These are phyloP conservation scores for Lithophane semibrunnea DNA, from an alignment of 2,888 invertebrate species.

Conservation along the genomic window DNA sequence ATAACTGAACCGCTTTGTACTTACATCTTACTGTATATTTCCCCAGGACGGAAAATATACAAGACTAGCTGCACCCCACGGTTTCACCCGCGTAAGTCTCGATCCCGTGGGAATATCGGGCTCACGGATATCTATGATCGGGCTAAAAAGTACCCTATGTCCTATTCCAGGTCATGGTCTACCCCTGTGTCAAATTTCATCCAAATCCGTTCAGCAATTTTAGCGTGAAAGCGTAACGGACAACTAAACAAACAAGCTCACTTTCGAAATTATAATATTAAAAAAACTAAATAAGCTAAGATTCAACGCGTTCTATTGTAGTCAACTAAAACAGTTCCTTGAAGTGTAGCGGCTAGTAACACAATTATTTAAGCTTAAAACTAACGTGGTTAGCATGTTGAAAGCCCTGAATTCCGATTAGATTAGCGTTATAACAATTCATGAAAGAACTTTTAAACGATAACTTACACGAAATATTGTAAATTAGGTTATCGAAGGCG, in stretches of 20 bases:
- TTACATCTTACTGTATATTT: constrained; percentile 3
- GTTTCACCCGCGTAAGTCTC: too few species aligned
- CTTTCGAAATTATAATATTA: too few species aligned
- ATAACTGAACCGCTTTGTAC: constrained; percentile 10
- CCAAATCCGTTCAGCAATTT: too few species aligned
- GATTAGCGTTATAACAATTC: constrained; percentile 28
- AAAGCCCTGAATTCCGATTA: constrained; percentile 43
- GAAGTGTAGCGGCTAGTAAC: constrained; percentile 1
- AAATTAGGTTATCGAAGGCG: constrained; percentile 43
- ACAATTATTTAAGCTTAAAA: constrained; percentile 10
- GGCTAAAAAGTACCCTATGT: too few species aligned
- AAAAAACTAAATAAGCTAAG: too few species aligned
- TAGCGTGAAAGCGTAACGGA: too few species aligned
- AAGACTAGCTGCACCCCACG: too few species aligned
- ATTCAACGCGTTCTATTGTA: background rate
- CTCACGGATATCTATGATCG: too few species aligned
- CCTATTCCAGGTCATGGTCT: too few species aligned
- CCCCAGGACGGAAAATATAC: background rate
- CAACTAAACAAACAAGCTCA: too few species aligned
- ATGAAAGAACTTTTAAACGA: constrained; percentile 39
- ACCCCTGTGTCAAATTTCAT: too few species aligned
- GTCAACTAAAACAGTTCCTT: background rate
- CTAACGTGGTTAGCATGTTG: constrained; percentile 24
- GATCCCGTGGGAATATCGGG: too few species aligned
- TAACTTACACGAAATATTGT: constrained; percentile 46